A percentile compares a stretch with the other conserved stretches of the same genome.
phyloP scores from a whole-genome alignment of 2,888 invertebrate genomes.

The Acanthococcus lagerstroemiae region DNA sequence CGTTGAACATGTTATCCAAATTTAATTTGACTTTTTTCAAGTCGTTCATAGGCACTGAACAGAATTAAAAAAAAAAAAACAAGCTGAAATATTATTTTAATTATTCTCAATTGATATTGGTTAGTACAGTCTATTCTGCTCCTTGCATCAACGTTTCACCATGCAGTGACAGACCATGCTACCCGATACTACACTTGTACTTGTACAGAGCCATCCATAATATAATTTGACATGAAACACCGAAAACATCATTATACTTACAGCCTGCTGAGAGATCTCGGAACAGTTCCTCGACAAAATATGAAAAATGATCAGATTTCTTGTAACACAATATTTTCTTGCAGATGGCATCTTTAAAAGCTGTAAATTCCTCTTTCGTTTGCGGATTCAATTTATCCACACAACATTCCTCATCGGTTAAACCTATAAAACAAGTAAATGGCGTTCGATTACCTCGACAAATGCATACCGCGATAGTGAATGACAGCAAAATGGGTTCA shows the following conservation, averaged over 20 bases:
- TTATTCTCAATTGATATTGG: not conserved
- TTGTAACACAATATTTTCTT: slow-evolving; percentile 36
- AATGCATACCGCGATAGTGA: too few species aligned
- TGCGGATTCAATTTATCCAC: slow-evolving; percentile 33
- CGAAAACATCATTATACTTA: slow-evolving; percentile 46
- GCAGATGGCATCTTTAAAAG: slow-evolving; percentile 36
- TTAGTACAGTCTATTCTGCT: too few species aligned
- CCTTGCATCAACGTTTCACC: too few species aligned
- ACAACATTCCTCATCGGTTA: slow-evolving; percentile 25
- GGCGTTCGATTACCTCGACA: too few species aligned
- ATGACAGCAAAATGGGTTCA: too few species aligned
- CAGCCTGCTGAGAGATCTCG: slow-evolving; percentile 65
- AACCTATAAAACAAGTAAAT: slow-evolving; percentile 11
- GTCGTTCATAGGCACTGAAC: slow-evolving; percentile 64
- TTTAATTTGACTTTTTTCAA: slow-evolving; percentile 76
- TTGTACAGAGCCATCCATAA: too few species aligned
- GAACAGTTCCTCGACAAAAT: slow-evolving; percentile 50
- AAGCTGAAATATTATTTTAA: not conserved
- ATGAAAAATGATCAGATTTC: slow-evolving; percentile 36
- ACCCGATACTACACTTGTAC: too few species aligned
- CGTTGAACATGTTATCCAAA: slow-evolving; percentile 72
- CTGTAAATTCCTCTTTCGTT: slow-evolving; percentile 37
- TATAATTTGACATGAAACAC: not conserved
- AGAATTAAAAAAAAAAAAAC: slow-evolving; percentile 23
- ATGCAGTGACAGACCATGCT: too few species aligned